Percentiles rank a stretch among this genome's conserved stretches.
phyloP scores from a whole-genome alignment of 2,797 vertebrate species.

The Zenarchopterus dispar region DNA sequence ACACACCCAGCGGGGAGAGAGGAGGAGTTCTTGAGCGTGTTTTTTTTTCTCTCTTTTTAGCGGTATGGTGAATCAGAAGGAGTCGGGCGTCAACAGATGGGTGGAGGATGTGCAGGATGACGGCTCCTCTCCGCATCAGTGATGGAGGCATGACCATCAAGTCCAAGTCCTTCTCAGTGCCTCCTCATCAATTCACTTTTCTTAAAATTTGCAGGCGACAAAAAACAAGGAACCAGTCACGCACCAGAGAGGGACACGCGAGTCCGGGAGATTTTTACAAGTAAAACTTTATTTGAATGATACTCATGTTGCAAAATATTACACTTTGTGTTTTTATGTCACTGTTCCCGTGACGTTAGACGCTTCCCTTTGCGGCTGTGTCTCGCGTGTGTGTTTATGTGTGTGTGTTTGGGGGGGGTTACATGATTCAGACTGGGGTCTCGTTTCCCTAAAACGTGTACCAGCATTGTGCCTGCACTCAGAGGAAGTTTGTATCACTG shows the following conservation, averaged over 20 bases:
- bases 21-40: too few relatives aligned
- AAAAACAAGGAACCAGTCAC: too few relatives aligned
- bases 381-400: constrained; percentile 13
- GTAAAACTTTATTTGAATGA: constrained; percentile 87
- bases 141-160: constrained; percentile 42
- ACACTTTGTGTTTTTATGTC: constrained; percentile 73
- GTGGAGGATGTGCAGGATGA: constrained; percentile 10
- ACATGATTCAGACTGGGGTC: constrained; percentile 64
- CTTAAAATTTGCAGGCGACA: background rate
- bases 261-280: constrained; percentile 73
- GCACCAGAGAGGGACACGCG: constrained; percentile 1
- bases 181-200: constrained; percentile 1
- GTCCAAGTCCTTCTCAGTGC: background rate
- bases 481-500: constrained; percentile 68
- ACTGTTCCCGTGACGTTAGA: constrained; percentile 62
- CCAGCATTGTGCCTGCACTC: constrained; percentile 73
- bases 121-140: constrained; percentile 35
- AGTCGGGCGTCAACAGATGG: constrained; percentile 48
- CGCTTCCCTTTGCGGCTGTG: constrained; percentile 64
- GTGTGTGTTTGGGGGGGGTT: constrained; percentile 27
- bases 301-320: constrained; percentile 83
- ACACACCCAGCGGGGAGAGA: too few relatives aligned
- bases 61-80: constrained; percentile 1
- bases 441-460: constrained; percentile 77
- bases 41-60: too few relatives aligned